phyloP scores from a whole-genome alignment of 2,888 invertebrate genomes.

The Megastigmus dorsalis region DNA sequence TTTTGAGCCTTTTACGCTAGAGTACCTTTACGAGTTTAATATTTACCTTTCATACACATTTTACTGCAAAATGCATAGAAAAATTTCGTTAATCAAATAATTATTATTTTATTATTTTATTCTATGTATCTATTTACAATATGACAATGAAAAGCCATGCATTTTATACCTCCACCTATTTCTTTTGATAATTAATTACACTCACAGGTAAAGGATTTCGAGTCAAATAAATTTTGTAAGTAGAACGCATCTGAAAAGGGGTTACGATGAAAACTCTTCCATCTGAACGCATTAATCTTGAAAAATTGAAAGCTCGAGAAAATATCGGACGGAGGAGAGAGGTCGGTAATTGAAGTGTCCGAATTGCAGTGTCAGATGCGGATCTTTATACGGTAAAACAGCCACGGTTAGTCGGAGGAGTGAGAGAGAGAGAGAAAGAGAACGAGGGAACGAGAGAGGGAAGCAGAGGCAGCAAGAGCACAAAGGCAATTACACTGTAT shows the following conservation, averaged over 20 bases:
- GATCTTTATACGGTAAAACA: slow-evolving; percentile 52
- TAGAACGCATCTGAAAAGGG: background rate
- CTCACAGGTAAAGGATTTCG: too few species aligned
- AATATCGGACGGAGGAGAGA: background rate
- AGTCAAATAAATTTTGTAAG: too few species aligned
- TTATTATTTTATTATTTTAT: too few species aligned
- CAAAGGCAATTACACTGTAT: slow-evolving; percentile 64
- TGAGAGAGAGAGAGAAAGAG: slow-evolving; percentile 37
- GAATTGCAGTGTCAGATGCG: slow-evolving; percentile 45
- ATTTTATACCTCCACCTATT: too few species aligned
- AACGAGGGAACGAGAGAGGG: slow-evolving; percentile 34
- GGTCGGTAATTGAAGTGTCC: slow-evolving; percentile 39
- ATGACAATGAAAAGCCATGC: too few species aligned
- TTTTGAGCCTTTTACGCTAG: too few species aligned
- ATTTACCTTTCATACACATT: too few species aligned
- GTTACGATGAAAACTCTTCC: background rate
- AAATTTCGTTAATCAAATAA: too few species aligned
- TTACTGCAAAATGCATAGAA: too few species aligned
- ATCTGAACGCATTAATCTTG: background rate
- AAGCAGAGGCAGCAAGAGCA: slow-evolving; percentile 52
- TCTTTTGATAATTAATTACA: too few species aligned
- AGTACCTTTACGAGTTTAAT: too few species aligned
- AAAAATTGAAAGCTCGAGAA: slow-evolving; percentile 13
- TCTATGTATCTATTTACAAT: too few species aligned
- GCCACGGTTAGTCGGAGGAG: slow-evolving; percentile 48